phyloP scores from a whole-genome alignment of 53 echinoderm and acorn worm genomes.

The Holothuria scabra region DNA sequence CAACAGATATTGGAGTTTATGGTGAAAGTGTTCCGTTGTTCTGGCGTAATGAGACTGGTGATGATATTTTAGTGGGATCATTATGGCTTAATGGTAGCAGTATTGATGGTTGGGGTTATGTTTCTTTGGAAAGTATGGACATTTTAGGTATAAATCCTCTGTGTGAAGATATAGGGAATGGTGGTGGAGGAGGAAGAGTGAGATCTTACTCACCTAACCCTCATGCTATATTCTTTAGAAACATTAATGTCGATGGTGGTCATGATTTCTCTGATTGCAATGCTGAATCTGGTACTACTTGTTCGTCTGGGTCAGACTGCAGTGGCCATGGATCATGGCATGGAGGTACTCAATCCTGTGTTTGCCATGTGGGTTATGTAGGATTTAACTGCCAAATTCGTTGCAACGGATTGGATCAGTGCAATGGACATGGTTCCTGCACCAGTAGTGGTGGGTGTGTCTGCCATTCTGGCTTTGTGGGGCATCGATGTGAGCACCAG shows the following conservation, averaged over 20 bases:
- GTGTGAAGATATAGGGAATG: no score
- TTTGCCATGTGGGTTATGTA: constrained; percentile 68
- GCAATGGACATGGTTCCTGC: constrained; percentile 76
- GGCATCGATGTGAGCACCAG: constrained; percentile 81
- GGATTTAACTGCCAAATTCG: constrained; percentile 80
- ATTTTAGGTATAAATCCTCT: no score
- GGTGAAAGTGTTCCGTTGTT: no score
- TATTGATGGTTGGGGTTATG: no score
- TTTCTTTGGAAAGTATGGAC: no score
- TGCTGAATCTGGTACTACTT: constrained; percentile 69
- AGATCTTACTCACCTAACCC: constrained; percentile 72
- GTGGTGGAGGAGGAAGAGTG: constrained; percentile 81
- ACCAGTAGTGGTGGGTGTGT: constrained; percentile 71
- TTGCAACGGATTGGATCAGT: constrained; percentile 58
- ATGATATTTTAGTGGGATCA: no score
- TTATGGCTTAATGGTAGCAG: no score
- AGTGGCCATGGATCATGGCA: constrained; percentile 77
- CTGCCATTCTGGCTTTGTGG: constrained; percentile 78
- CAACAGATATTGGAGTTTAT: no score
- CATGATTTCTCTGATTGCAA: neutral
- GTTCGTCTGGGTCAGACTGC: constrained; percentile 62
- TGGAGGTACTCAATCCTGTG: constrained; percentile 35
- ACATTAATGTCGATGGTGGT: constrained; percentile 50
- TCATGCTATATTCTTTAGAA: constrained; percentile 63
- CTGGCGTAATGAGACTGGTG: no score